These are phyloP conservation scores for Druon quercuslanigerum DNA, from an alignment of 1,140 invertebrate genomes.

Conservation along the genomic window DNA sequence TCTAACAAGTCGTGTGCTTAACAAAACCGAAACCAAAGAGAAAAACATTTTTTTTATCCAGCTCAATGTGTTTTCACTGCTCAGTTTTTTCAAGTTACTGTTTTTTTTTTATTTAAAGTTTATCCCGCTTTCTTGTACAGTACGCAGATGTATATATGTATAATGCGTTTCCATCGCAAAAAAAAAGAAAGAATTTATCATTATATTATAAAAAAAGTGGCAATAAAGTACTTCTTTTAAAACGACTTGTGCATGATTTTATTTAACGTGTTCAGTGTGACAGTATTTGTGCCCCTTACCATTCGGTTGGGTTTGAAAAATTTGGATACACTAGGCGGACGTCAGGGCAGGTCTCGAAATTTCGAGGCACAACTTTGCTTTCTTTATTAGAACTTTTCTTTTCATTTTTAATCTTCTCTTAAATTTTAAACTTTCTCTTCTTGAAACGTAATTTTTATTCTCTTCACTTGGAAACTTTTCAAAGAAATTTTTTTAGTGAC, in stretches of 20 bases:
- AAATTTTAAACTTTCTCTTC: slow-evolving; percentile 20
- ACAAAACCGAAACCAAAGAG: not conserved
- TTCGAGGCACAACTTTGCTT: slow-evolving; percentile 1
- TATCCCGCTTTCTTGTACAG: not conserved
- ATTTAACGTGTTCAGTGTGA: slow-evolving; percentile 25
- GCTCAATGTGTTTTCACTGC: not conserved
- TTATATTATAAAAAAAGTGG: slow-evolving; percentile 50
- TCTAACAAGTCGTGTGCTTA: not conserved
- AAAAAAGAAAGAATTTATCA: slow-evolving; percentile 39
- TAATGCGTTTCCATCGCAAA: slow-evolving; percentile 23
- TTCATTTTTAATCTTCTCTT: not conserved
- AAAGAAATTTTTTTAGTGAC: too few relatives aligned
- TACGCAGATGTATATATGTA: slow-evolving; percentile 1
- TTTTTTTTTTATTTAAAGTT: not conserved
- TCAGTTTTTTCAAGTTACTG: not conserved
- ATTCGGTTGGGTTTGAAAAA: not conserved
- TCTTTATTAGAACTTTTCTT: slow-evolving; percentile 32
- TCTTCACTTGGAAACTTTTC: too few relatives aligned
- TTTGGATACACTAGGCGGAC: slow-evolving; percentile 43
- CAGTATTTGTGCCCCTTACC: not conserved
- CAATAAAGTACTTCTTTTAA: slow-evolving; percentile 57
- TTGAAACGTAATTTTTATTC: not conserved
- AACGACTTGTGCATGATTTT: slow-evolving; percentile 39
- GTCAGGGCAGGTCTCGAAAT: slow-evolving; percentile 62
- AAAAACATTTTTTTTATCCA: not conserved